These are phyloP conservation scores for Drosophila murphyi DNA, from an alignment of 1,140 invertebrate species.

Conservation along the genomic window DNA sequence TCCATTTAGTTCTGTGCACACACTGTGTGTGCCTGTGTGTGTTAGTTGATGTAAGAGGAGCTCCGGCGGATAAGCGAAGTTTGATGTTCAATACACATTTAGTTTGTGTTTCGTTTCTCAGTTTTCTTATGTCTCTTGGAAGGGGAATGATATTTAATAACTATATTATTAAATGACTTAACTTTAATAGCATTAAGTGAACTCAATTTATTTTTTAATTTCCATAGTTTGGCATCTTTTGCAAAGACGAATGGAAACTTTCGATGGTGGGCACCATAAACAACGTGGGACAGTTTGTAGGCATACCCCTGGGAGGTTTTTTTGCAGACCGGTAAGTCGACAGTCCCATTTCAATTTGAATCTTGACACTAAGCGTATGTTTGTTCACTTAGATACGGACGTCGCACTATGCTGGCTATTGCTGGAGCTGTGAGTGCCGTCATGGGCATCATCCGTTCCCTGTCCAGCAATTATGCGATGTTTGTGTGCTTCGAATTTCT, in stretches of 20 bases:
- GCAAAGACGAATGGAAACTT: constrained; percentile 88
- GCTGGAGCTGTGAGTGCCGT: constrained; percentile 86
- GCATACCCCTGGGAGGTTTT: constrained; percentile 88
- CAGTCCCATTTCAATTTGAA: not conserved
- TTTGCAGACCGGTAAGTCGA: constrained; percentile 88
- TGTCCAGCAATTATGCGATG: constrained; percentile 88
- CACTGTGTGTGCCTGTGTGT: too few species aligned
- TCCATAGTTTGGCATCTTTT: constrained; percentile 86
- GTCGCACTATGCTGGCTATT: constrained; percentile 87
- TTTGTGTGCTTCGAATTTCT: constrained; percentile 88
- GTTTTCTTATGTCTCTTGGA: too few species aligned
- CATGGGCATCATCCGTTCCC: constrained; percentile 87
- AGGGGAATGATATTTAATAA: too few species aligned
- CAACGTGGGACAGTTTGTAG: constrained; percentile 89
- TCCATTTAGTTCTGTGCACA: too few species aligned
- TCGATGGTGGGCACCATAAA: constrained; percentile 90
- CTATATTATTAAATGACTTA: too few species aligned
- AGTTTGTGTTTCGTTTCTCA: too few species aligned
- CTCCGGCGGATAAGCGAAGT: too few species aligned
- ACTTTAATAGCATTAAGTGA: not conserved
- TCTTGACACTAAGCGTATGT: not conserved
- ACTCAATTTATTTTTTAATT: constrained; percentile 39
- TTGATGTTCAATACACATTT: too few species aligned
- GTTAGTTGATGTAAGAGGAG: too few species aligned
- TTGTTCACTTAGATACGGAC: constrained; percentile 86